Evolutionary conservation across 2,888 invertebrate species (phyloP).

Genomic region (Listrodromus nycthemerus): DNA sequence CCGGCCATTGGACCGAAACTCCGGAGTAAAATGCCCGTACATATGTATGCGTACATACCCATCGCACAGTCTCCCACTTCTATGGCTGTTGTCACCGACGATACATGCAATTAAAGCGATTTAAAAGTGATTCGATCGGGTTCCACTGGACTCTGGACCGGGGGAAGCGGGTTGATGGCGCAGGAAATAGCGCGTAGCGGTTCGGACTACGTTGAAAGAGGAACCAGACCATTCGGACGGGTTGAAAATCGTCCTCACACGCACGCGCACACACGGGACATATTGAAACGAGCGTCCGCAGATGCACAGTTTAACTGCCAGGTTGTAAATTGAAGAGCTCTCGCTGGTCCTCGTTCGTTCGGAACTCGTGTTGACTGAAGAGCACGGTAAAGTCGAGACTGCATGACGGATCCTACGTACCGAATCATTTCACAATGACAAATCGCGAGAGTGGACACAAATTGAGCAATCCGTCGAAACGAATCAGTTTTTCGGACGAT

Average conservation of each 20-base stretch:
- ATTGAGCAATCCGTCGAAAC: constrained; percentile 62
- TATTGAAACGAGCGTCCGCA: constrained; percentile 72
- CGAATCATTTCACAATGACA: background rate
- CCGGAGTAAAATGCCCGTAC: background rate
- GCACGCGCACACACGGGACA: constrained; percentile 58
- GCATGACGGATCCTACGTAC: background rate
- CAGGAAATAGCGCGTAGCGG: constrained; percentile 16
- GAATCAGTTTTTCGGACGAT: constrained; percentile 53
- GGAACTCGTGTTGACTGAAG: constrained; percentile 6
- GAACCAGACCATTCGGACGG: constrained; percentile 32
- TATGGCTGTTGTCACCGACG: constrained; percentile 42
- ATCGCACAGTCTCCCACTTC: background rate
- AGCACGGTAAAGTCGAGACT: constrained; percentile 20
- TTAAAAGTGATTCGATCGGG: constrained; percentile 71
- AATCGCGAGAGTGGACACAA: constrained; percentile 37
- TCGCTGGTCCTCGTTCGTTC: constrained; percentile 34
- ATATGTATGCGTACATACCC: constrained; percentile 10
- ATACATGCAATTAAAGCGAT: constrained; percentile 73
- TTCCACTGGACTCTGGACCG: constrained; percentile 52
- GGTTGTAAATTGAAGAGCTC: constrained; percentile 69
- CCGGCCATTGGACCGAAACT: background rate
- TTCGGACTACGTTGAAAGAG: constrained; percentile 12
- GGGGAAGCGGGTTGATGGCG: constrained; percentile 23
- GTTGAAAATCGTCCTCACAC: constrained; percentile 29
- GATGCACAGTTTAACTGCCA: constrained; percentile 67